Conservation (phyloP, 2,797 vertebrate species). For the Rhincodon typus region DNA sequence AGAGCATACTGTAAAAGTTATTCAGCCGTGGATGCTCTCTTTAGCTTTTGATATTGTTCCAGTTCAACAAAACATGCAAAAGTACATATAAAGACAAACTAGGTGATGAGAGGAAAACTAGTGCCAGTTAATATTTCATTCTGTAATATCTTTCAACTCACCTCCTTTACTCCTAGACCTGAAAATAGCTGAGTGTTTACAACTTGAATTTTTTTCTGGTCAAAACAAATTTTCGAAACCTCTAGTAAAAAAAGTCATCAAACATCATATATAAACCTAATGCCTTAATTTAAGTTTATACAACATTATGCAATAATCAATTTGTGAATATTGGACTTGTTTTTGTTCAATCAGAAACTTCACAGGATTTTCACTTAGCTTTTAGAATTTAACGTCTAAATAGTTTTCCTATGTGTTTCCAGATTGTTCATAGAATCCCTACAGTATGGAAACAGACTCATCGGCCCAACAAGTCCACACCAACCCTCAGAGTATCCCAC, state of each 20-base stretch:
- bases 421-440: neutral
- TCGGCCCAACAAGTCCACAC: no score
- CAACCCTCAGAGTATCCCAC: no score
- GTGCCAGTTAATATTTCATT: constrained; percentile 57
- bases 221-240: constrained; percentile 55
- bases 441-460: no score
- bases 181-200: constrained; percentile 54
- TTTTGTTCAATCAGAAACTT: neutral
- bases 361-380: constrained; percentile 12
- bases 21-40: constrained; percentile 54
- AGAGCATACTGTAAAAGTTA: constrained; percentile 47
- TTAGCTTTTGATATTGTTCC: constrained; percentile 68
- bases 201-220: constrained; percentile 54
- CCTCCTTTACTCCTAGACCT: constrained; percentile 58
- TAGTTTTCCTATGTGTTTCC: neutral
- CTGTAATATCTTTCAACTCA: constrained; percentile 58
- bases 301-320: neutral
- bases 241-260: constrained; percentile 50
- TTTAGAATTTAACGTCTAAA: neutral
- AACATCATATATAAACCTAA: constrained; percentile 44
- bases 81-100: constrained; percentile 63
- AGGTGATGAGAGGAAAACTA: constrained; percentile 63
- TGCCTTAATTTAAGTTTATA: neutral
- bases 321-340: neutral
- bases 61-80: constrained; percentile 56